Percentiles rank a stretch among this genome's conserved stretches.
phyloP scores from a whole-genome alignment of 2,113 vertebrate genomes.

The Gobius niger region DNA sequence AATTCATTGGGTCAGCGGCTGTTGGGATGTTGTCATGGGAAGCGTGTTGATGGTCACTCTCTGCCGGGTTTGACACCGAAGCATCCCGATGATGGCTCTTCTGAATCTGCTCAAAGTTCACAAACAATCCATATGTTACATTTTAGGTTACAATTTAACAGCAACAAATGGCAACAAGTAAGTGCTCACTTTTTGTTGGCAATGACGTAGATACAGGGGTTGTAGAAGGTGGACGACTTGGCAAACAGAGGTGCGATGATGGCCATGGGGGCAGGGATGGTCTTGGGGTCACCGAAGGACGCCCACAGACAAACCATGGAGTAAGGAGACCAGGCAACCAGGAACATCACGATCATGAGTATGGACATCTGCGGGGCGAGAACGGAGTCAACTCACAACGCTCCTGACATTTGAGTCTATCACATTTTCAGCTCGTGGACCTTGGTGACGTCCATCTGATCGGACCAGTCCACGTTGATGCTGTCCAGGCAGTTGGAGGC shows the following conservation, averaged over 20 bases:
- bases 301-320: slow-evolving; percentile 95
- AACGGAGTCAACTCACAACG: slow-evolving; percentile 10
- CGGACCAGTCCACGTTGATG: slow-evolving; percentile 87
- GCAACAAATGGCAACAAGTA: not conserved
- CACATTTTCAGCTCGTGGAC: slow-evolving; percentile 57
- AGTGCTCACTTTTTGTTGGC: slow-evolving; percentile 93
- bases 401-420: no score
- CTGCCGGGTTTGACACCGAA: slow-evolving; percentile 86
- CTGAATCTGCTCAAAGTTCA: slow-evolving; percentile 81
- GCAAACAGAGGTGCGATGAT: slow-evolving; percentile 96
- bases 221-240: slow-evolving; percentile 98
- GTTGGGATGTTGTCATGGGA: slow-evolving; percentile 81
- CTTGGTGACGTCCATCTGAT: slow-evolving; percentile 95
- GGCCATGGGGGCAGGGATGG: slow-evolving; percentile 90
- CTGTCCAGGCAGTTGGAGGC: slow-evolving; percentile 75
- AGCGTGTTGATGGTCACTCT: slow-evolving; percentile 82
- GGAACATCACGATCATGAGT: slow-evolving; percentile 95
- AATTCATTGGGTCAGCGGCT: slow-evolving; percentile 66
- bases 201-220: slow-evolving; percentile 94
- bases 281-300: slow-evolving; percentile 89
- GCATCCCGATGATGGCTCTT: slow-evolving; percentile 87
- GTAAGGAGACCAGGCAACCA: slow-evolving; percentile 97
- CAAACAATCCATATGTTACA: not conserved
- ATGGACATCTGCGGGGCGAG: slow-evolving; percentile 87
- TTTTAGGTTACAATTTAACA: not conserved